Conservation (phyloP, 2,113 vertebrate genomes). For the Gopherus evgoodei region DNA sequence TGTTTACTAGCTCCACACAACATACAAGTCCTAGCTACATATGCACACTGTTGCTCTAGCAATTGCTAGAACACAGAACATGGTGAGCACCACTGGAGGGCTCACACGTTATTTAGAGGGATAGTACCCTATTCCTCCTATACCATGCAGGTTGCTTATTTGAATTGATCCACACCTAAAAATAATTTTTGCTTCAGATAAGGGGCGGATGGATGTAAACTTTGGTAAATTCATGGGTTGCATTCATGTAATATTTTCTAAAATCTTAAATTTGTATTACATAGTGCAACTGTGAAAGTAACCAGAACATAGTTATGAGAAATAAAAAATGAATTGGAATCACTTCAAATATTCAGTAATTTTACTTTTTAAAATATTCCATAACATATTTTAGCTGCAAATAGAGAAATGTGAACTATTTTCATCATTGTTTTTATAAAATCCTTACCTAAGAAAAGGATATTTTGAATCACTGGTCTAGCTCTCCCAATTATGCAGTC, state of each 20-base stretch:
- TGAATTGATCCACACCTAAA: neutral
- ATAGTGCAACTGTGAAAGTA: neutral
- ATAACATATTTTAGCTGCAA: neutral
- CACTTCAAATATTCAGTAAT: neutral
- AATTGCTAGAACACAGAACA: neutral
- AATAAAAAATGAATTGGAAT: neutral
- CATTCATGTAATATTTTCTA: neutral
- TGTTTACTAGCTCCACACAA: neutral
- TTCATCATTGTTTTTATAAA: neutral
- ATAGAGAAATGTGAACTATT: neutral
- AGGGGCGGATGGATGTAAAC: neutral
- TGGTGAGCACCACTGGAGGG: neutral
- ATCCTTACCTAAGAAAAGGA: neutral
- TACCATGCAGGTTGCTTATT: neutral
- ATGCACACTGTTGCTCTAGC: neutral
- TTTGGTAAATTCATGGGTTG: neutral
- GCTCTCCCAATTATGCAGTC: neutral
- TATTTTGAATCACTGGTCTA: neutral
- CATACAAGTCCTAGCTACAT: rapidly evolving
- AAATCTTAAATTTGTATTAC: neutral
- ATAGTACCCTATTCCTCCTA: neutral
- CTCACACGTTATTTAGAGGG: neutral
- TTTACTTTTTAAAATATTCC: neutral
- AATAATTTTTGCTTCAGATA: neutral
- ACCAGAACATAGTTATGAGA: rapidly evolving